Percentiles rank a stretch among this genome's conserved stretches.
Conservation (phyloP, 2,113 vertebrate genomes). For the Orycteropus afer region DNA sequence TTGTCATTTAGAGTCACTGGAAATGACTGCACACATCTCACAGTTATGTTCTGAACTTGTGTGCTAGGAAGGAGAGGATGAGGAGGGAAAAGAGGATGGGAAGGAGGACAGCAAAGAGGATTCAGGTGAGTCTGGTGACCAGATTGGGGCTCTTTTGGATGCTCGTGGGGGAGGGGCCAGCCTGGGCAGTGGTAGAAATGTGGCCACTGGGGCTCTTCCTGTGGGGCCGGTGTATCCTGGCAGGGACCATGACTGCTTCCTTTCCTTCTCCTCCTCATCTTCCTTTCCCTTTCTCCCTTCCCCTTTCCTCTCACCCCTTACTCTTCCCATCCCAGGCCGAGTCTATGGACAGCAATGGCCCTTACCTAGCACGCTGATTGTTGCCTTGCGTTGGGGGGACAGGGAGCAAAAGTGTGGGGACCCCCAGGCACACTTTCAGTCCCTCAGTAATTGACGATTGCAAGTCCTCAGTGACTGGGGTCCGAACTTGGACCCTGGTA, state of each 20-base stretch:
- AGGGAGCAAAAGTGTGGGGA: conserved; percentile 21
- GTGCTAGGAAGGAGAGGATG: conserved; percentile 53
- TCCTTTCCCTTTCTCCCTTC: background rate
- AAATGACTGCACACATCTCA: background rate
- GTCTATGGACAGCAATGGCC: background rate
- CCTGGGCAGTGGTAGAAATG: background rate
- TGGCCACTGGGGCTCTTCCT: background rate
- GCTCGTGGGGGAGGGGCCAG: background rate
- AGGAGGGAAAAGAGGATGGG: conserved; percentile 84
- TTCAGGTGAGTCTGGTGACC: conserved; percentile 84
- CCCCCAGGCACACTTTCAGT: background rate
- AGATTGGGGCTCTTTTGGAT: background rate
- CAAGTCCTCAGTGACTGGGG: conserved; percentile 69
- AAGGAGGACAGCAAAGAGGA: conserved; percentile 84
- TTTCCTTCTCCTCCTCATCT: background rate
- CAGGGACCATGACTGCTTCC: background rate
- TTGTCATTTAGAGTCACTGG: background rate
- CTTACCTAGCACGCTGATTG: conserved; percentile 26
- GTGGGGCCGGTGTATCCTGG: background rate
- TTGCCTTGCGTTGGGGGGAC: background rate
- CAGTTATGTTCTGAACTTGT: conserved; percentile 46
- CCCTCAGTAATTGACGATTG: conserved; percentile 40
- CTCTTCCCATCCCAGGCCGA: conserved; percentile 29
- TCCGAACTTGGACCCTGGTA: conserved; percentile 66
- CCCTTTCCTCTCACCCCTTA: background rate